Conservation (phyloP, 2,113 vertebrate species). For the Cervus canadensis region DNA sequence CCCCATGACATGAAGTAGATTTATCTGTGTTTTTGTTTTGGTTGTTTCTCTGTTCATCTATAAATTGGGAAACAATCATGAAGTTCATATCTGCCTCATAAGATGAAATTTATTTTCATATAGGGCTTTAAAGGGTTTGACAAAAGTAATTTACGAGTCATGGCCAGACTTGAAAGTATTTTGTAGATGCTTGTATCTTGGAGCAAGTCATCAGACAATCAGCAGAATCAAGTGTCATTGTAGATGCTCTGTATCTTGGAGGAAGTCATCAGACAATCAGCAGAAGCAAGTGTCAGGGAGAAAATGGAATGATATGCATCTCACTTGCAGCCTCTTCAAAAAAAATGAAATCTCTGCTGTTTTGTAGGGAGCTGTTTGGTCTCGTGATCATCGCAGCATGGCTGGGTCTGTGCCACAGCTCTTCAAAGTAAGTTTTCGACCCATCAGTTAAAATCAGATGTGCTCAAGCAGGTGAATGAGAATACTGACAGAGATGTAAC, state of each 20-base stretch:
- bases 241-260: neutral
- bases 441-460: neutral
- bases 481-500: neutral
- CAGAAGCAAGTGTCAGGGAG: neutral
- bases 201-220: neutral
- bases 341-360: neutral
- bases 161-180: neutral
- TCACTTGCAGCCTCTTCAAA: neutral
- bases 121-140: neutral
- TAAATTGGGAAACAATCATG: neutral
- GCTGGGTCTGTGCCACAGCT: conserved; percentile 89
- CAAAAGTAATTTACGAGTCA: neutral
- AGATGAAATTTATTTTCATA: neutral
- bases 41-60: neutral
- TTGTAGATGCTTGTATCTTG: neutral
- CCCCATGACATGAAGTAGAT: neutral
- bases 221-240: neutral
- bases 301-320: neutral
- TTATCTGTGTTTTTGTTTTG: neutral
- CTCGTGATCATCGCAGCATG: conserved; percentile 88
- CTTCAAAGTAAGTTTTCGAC: conserved; percentile 86
- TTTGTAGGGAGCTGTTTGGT: conserved; percentile 89
- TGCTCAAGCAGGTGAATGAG: neutral
- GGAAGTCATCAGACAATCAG: neutral
- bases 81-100: neutral